phyloP scores from a whole-genome alignment of 2,797 vertebrate species.

The Megalops cyprinoides region DNA sequence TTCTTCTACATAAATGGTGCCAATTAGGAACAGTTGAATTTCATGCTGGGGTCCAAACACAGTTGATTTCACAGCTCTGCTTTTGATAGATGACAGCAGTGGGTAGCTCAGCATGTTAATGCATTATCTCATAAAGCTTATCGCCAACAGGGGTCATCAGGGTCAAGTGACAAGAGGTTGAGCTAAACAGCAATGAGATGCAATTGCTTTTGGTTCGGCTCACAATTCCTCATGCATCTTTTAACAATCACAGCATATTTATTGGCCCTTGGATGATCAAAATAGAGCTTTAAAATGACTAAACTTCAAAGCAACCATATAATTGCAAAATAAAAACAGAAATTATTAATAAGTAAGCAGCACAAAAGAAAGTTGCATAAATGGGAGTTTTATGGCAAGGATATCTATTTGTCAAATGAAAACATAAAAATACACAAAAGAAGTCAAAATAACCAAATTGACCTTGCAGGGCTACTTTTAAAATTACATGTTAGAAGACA shows the following conservation, averaged over 20 bases:
- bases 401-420: slow-evolving; percentile 12
- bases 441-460: slow-evolving; percentile 52
- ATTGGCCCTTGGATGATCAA: slow-evolving; percentile 61
- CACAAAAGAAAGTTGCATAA: slow-evolving; percentile 53
- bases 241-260: slow-evolving; percentile 56
- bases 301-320: slow-evolving; percentile 73
- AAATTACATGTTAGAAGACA: not conserved
- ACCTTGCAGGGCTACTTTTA: not conserved
- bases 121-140: slow-evolving; percentile 76
- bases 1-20: slow-evolving; percentile 49
- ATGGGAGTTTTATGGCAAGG: slow-evolving; percentile 37
- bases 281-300: slow-evolving; percentile 60
- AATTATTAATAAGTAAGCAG: slow-evolving; percentile 68
- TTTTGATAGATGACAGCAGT: slow-evolving; percentile 69
- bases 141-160: slow-evolving; percentile 71
- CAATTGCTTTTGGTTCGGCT: slow-evolving; percentile 66
- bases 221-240: slow-evolving; percentile 59
- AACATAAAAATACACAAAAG: slow-evolving; percentile 46
- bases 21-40: slow-evolving; percentile 64
- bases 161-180: slow-evolving; percentile 72
- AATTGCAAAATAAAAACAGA: slow-evolving; percentile 73
- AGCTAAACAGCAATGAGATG: slow-evolving; percentile 75
- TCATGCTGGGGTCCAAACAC: slow-evolving; percentile 82
- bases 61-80: slow-evolving; percentile 67
- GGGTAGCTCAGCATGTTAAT: slow-evolving; percentile 72